Evolutionary conservation across 2,888 invertebrate genomes (phyloP).

Genomic region (Acrocyrtus sp.): DNA sequence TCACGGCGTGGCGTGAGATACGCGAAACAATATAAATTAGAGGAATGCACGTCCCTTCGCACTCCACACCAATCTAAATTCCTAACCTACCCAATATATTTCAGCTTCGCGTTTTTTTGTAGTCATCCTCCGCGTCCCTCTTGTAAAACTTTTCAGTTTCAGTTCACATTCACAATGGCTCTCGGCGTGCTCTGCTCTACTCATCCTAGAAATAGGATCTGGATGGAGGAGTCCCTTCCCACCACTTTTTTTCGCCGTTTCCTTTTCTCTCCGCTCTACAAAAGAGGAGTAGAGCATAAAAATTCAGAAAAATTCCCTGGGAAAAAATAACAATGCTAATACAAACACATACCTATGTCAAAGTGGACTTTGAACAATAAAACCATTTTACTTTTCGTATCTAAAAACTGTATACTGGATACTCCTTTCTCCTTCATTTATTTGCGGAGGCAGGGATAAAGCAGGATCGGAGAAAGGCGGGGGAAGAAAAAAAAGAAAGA

Average conservation of each 20-base stretch:
- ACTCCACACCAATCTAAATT: background rate
- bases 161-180: too few relatives aligned
- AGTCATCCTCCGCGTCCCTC: background rate
- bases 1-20: too few relatives aligned
- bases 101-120: background rate
- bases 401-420: too few relatives aligned
- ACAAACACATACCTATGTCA: too few relatives aligned
- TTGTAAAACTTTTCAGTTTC: too few relatives aligned
- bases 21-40: too few relatives aligned
- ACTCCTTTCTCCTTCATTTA: background rate
- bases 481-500: background rate
- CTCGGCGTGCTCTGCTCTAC: too few relatives aligned
- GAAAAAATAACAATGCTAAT: background rate
- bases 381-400: background rate
- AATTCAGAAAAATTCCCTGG: background rate
- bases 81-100: slow-evolving; percentile 12
- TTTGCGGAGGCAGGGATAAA: background rate
- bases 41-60: too few relatives aligned
- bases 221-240: slow-evolving; percentile 20
- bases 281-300: background rate
- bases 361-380: background rate
- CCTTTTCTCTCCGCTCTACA: background rate
- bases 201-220: too few relatives aligned
- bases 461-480: background rate
- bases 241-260: background rate